Conservation (phyloP, 2,888 invertebrate genomes). For the Thymelicus sylvestris region DNA sequence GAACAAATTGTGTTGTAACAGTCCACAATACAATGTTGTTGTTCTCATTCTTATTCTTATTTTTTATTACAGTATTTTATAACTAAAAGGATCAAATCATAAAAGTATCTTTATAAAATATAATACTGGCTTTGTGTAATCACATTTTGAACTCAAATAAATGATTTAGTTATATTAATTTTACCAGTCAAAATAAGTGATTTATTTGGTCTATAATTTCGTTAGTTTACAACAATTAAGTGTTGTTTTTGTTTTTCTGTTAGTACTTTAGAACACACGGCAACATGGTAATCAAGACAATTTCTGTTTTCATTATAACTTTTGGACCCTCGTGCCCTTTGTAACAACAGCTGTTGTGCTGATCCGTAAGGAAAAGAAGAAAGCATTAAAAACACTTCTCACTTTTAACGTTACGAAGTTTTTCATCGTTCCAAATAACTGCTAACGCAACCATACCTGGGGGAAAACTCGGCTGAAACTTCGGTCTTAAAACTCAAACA, state of each 20-base stretch:
- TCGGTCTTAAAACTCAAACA: slow-evolving; percentile 55
- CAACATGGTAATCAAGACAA: background rate
- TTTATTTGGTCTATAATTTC: no score
- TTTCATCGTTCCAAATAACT: slow-evolving; percentile 57
- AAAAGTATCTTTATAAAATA: no score
- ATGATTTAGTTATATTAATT: no score
- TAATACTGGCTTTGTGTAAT: no score
- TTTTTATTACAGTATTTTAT: no score
- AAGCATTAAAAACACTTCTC: slow-evolving; percentile 18
- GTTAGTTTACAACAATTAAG: background rate
- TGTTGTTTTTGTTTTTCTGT: background rate
- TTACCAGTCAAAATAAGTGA: no score
- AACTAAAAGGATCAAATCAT: no score
- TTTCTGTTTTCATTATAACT: slow-evolving; percentile 29
- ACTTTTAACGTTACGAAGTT: slow-evolving; percentile 49
- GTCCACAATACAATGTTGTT: no score
- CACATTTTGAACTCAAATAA: no score
- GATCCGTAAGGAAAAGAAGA: slow-evolving; percentile 2
- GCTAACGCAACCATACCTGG: slow-evolving; percentile 63
- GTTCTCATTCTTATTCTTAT: no score
- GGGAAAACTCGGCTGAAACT: slow-evolving; percentile 58
- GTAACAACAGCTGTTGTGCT: slow-evolving; percentile 16
- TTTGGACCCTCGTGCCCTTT: slow-evolving; percentile 9
- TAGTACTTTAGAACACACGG: slow-evolving; percentile 1
- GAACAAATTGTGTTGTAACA: no score